A percentile compares a stretch with the other conserved stretches of the same genome.
Evolutionary conservation across 2,888 invertebrate genomes (phyloP).

Genomic region (Morinoia aosen): DNA sequence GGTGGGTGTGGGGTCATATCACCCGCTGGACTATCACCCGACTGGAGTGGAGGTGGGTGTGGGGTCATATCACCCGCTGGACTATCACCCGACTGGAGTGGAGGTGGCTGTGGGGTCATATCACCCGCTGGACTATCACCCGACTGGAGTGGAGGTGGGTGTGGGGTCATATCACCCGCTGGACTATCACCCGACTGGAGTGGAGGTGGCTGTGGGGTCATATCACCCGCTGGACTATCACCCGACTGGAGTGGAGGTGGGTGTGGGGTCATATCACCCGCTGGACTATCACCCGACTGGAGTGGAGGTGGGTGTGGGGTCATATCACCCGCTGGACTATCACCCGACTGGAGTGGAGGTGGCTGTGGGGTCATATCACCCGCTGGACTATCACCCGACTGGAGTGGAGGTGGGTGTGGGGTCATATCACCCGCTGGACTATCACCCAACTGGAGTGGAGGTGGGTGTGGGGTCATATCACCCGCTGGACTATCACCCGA

Average conservation of each 20-base stretch:
- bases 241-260: constrained; percentile 64
- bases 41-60: constrained; percentile 63
- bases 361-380: constrained; percentile 76
- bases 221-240: constrained; percentile 82
- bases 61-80: constrained; percentile 83
- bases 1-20: constrained; percentile 71
- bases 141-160: constrained; percentile 63
- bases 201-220: constrained; percentile 57
- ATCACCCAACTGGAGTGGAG: constrained; percentile 65
- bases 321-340: constrained; percentile 84
- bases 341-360: constrained; percentile 66
- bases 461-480: constrained; percentile 74
- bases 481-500: constrained; percentile 78
- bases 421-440: constrained; percentile 85
- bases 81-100: constrained; percentile 71
- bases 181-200: constrained; percentile 73
- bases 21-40: constrained; percentile 79
- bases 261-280: constrained; percentile 78
- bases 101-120: constrained; percentile 56
- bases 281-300: constrained; percentile 75
- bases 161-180: constrained; percentile 80
- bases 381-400: constrained; percentile 76
- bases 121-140: constrained; percentile 81
- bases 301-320: constrained; percentile 59
- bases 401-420: constrained; percentile 62